A percentile compares a stretch with the other conserved stretches of the same genome.
phyloP scores from a whole-genome alignment of 2,888 invertebrate species.

The Callyntrura sp. region DNA sequence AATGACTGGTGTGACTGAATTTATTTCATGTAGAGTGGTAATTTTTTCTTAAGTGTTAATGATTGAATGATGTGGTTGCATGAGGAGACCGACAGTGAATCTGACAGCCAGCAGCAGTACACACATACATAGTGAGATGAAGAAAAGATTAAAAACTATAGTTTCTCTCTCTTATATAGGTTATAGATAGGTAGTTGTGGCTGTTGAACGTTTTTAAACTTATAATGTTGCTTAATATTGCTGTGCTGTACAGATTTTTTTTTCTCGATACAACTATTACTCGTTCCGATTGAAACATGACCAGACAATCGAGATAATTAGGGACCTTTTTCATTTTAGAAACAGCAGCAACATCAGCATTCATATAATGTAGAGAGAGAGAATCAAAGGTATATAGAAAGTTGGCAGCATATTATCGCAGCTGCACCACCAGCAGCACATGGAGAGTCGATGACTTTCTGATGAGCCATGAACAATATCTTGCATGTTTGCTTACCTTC shows the following conservation, averaged over 20 bases:
- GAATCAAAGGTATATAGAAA: neutral
- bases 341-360: slow-evolving; percentile 42
- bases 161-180: neutral
- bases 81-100: slow-evolving; percentile 62
- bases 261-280: slow-evolving; percentile 41
- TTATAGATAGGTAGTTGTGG: neutral
- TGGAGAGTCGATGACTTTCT: slow-evolving; percentile 61
- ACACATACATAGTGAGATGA: slow-evolving; percentile 26
- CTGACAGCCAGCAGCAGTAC: slow-evolving; percentile 57
- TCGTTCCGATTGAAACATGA: slow-evolving; percentile 74
- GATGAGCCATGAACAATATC: slow-evolving; percentile 60
- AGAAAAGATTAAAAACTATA: slow-evolving; percentile 20
- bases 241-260: slow-evolving; percentile 34
- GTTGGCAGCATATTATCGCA: neutral
- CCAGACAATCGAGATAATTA: slow-evolving; percentile 79
- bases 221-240: neutral
- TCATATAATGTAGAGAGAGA: neutral
- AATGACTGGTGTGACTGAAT: slow-evolving; percentile 65
- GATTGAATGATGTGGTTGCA: slow-evolving; percentile 72
- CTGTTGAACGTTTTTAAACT: neutral
- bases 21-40: slow-evolving; percentile 72
- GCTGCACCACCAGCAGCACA: neutral
- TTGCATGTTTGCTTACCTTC: slow-evolving; percentile 16
- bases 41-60: slow-evolving; percentile 75
- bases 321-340: slow-evolving; percentile 48